These are phyloP conservation scores for Ambastaia sidthimunki DNA, from an alignment of 2,797 vertebrate species.

Conservation along the genomic window DNA sequence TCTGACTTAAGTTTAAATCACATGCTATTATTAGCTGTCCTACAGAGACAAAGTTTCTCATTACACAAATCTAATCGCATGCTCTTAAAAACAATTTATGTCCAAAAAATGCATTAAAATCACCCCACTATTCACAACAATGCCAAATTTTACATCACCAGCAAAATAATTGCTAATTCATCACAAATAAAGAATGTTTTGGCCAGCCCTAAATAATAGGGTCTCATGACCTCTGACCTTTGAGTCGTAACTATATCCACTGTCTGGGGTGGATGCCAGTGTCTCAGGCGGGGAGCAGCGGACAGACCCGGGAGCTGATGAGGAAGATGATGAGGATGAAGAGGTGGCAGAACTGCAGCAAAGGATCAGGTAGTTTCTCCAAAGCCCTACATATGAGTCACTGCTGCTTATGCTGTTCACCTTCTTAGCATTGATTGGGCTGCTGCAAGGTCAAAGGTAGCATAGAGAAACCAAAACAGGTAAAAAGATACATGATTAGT, in stretches of 20 bases:
- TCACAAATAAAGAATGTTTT: not conserved
- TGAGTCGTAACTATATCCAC: constrained; percentile 95
- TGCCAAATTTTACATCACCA: not conserved
- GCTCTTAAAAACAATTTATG: not conserved
- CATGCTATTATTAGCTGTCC: not conserved
- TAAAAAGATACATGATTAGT: no score
- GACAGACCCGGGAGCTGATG: constrained; percentile 88
- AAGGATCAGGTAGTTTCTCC: constrained; percentile 98
- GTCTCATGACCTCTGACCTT: constrained; percentile 79
- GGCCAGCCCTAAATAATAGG: not conserved
- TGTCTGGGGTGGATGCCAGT: constrained; percentile 98
- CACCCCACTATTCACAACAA: not conserved
- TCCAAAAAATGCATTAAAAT: no score
- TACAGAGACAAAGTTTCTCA: not conserved
- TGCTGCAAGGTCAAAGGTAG: constrained; percentile 75
- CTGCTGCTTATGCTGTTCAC: constrained; percentile 90
- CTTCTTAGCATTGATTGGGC: constrained; percentile 98
- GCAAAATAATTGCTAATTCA: not conserved
- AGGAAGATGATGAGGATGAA: constrained; percentile 79
- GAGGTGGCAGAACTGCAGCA: constrained; percentile 94
- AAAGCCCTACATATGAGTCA: constrained; percentile 95
- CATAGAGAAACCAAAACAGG: not conserved
- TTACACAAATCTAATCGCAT: not conserved
- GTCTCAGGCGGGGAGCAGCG: constrained; percentile 98
- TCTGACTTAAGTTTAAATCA: not conserved